Base-by-base conservation (phyloP, 92 coral and sea anemone genomes). In the Anthopleura xanthogrammica region DNA sequence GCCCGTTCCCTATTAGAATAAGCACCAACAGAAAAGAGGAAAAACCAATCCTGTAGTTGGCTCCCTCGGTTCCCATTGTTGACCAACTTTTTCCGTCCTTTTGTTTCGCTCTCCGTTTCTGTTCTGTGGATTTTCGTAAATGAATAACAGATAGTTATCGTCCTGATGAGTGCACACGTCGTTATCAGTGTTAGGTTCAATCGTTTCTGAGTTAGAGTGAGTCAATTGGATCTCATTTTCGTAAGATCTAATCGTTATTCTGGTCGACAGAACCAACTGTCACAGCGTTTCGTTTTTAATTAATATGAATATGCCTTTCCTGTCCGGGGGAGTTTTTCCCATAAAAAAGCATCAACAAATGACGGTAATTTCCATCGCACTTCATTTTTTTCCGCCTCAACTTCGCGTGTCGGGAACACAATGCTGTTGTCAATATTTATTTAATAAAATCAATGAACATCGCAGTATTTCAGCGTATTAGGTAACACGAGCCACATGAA, bases 1-100 rank as follows among this genome's bases (percentile, higher is more conserved):
- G 80, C 5, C 85, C 81, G 64, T 95, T 95, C 0, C 98, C 98
- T 1, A 84, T 68, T 14, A 94, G 56, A 68, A 95, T 89, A 56
- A 86, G 72, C 23, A 88, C 57, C 52, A 89, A 83, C 23, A 92
- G 70, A 10, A 94, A 54, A 9, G 90, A 43, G 42, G 85, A 94
- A 65, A 88, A 90, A 23, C 88, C 83, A 23, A 87, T 60, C 13
- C 87, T 60, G 66, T 60, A 84, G 65, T 84, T 41, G 19, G 46
- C 82, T 66, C 87, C 82, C 4, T 46, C 24, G 65, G 54, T 40
- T 12, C 14, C 19, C 86, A 83, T 74, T 10, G 7, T 20, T 10
- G 12, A 78, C 29, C 9, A 29, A 29, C 16, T 39, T 41, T 24
- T n/a, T 22, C 83, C 19, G 72, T 20, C 12, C 60, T 11, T 72